A percentile compares a stretch with the other conserved stretches of the same genome.
Conservation (phyloP, 2,113 vertebrate genomes). For the Uria lomvia region DNA sequence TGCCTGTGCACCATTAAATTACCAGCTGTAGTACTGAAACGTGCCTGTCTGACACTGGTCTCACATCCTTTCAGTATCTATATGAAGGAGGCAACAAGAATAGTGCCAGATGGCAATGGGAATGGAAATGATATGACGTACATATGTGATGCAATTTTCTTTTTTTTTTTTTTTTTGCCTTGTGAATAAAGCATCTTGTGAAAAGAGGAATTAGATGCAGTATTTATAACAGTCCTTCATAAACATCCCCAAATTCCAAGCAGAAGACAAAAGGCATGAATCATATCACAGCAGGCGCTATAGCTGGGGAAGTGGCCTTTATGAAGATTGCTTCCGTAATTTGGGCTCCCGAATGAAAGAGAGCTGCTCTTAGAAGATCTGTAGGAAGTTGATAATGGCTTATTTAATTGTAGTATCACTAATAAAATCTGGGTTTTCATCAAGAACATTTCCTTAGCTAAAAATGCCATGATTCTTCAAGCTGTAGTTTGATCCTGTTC, state of each 20-base stretch:
- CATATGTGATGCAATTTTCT: constrained; percentile 55
- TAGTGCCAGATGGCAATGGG: constrained; percentile 56
- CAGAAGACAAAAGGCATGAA: constrained; percentile 77
- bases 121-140: constrained; percentile 64
- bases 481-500: constrained; percentile 33
- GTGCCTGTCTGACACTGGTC: constrained; percentile 4
- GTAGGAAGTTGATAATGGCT: constrained; percentile 78
- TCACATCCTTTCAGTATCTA: constrained; percentile 17
- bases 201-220: constrained; percentile 70
- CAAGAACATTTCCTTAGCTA: constrained; percentile 69
- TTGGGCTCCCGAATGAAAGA: constrained; percentile 60
- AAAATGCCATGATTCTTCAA: constrained; percentile 67
- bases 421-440: constrained; percentile 64
- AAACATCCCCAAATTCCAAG: constrained; percentile 77
- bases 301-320: constrained; percentile 68
- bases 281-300: constrained; percentile 62
- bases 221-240: constrained; percentile 72
- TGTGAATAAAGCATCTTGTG: constrained; percentile 67
- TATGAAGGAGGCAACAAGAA: not conserved
- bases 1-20: not conserved
- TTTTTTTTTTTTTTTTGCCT: constrained; percentile 37
- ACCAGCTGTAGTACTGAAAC: not conserved
- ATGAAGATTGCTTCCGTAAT: constrained; percentile 74
- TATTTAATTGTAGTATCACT: constrained; percentile 64
- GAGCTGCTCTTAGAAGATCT: constrained; percentile 58